Percentiles rank a stretch among this genome's conserved stretches.
Evolutionary conservation across 2,888 invertebrate genomes (phyloP).

Genomic region (Sminthurinus aureus): DNA sequence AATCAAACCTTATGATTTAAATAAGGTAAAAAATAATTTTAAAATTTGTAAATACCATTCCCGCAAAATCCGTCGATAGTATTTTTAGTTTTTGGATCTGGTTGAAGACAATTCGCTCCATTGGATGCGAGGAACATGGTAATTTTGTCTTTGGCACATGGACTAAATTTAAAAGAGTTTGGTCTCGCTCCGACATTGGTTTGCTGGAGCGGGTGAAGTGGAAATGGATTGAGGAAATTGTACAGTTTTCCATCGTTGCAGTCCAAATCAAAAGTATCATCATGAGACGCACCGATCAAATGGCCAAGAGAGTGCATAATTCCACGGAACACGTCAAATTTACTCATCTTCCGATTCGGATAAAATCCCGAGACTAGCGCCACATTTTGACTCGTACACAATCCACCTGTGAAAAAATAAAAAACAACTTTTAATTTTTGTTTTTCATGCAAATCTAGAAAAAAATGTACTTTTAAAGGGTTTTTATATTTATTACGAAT

Average conservation of each 20-base stretch:
- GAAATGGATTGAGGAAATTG: conserved; percentile 46
- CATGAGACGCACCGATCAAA: conserved; percentile 48
- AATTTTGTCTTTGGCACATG: conserved; percentile 47
- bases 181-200: conserved; percentile 49
- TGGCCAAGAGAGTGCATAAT: conserved; percentile 48
- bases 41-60: conserved; percentile 42
- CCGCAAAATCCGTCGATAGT: conserved; percentile 53
- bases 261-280: conserved; percentile 27
- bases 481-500: not conserved
- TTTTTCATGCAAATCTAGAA: not conserved
- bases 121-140: conserved; percentile 41
- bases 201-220: conserved; percentile 47
- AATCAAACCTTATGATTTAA: no score
- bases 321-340: conserved; percentile 48
- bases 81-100: no score
- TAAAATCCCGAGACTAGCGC: conserved; percentile 1
- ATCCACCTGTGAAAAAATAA: conserved; percentile 42
- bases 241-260: not conserved
- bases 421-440: not conserved
- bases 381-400: conserved; percentile 44
- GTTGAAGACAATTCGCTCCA: not conserved
- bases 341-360: conserved; percentile 43
- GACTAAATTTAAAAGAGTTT: conserved; percentile 45
- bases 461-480: not conserved
- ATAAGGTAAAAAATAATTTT: no score